Percentiles rank a stretch among this genome's conserved stretches.
phyloP scores from a whole-genome alignment of 2,888 invertebrate species.

The Synanthedon vespiformis region DNA sequence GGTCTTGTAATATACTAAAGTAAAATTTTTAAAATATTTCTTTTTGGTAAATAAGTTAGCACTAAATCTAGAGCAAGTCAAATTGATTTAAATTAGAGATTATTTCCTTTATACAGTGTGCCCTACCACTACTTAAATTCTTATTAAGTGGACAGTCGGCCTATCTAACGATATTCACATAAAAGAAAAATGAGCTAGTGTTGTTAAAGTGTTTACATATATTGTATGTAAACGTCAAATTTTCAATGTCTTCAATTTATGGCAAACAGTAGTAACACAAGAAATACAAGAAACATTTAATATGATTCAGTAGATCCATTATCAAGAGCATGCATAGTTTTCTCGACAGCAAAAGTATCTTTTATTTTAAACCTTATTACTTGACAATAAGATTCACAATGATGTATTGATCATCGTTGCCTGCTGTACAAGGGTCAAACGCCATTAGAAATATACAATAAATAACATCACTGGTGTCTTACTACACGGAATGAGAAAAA shows the following conservation, averaged over 20 bases:
- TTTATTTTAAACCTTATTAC: neutral
- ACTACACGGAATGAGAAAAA: neutral
- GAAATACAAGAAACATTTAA: neutral
- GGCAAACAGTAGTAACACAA: neutral
- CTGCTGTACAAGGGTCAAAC: constrained; percentile 10
- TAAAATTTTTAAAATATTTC: no score
- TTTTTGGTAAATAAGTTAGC: no score
- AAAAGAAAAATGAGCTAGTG: no score
- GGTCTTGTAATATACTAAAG: no score
- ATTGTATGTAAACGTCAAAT: no score
- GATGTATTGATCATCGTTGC: neutral
- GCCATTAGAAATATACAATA: constrained; percentile 11
- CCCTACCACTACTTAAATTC: no score
- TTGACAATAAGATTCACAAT: neutral
- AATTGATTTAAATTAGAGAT: no score
- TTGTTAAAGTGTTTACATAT: no score
- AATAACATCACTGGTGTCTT: constrained; percentile 8
- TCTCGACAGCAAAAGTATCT: neutral
- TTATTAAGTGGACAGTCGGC: no score
- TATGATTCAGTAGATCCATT: neutral
- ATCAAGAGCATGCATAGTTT: neutral
- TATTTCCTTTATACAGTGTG: no score
- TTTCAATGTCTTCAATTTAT: neutral
- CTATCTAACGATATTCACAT: no score
- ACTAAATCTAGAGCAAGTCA: no score